Evolutionary conservation across 2,113 vertebrate species (phyloP), one percentile per base, ranked within the genome.

Genomic region (Conger conger): DNA sequence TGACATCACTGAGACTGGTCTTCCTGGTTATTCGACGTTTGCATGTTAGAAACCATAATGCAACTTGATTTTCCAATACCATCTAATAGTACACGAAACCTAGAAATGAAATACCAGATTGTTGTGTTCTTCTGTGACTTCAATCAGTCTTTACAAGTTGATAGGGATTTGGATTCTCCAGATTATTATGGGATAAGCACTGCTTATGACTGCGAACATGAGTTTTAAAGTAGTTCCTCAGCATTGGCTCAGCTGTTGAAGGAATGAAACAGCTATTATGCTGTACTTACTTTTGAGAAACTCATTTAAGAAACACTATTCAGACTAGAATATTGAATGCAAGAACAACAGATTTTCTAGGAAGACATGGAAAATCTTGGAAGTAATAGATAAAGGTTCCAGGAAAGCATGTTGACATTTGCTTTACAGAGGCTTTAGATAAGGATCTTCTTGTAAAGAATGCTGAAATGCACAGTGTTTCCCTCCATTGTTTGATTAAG

Each of bases 161-260:
- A 85, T 83, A 87, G 83, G 88, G 90, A 93, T 93, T 90, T 90
- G 88, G 84, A 80, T 86, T 84, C 87, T 54, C 68, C 82, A 89
- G 93, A 94, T 93, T 93, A 93, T 80, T 35, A 80, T 80, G 76
- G 88, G 90, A 91, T 92, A 92, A 92, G 81, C 87, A 83, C 30
- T 63, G 73, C 68, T 57, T 57, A 78, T 87, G 87, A 83, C 86
- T 83, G 37, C 17, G 84, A 88, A 92, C 86, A 92, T 88, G 80
- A 86, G 86, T 85, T 90, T 87, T 87, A 87, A 84, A 92, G 90
- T 89, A 88, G 86, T 90, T 86, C 87, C 84, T 76, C 89, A 90
- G 87, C 80, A 84, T 84, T 88, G 85, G 90, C 84, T 68, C 33
- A 36, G 80, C 80, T 27, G 54, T 3, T 50, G 37, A 84, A 84